Evolutionary conservation across 1,140 invertebrate species (phyloP), one percentile per base, ranked within the genome.

Genomic region (Saccostrea echinata): DNA sequence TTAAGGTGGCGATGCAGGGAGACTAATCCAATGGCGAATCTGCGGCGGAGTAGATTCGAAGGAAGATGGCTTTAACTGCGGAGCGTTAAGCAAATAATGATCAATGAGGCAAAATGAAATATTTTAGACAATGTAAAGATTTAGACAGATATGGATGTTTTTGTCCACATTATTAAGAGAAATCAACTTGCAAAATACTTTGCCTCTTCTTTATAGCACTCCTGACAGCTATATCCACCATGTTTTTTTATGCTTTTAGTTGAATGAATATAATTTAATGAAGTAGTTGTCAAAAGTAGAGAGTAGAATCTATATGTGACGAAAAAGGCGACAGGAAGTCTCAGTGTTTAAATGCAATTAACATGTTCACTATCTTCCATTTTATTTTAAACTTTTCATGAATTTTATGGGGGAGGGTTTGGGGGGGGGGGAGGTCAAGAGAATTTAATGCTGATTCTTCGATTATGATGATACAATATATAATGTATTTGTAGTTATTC

Each of bases 161-260:
- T 76, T 76, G 68, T 76, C 68, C 13, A 76, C 68, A 76, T 76
- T 30, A 76, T 30, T 33, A 16, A 30, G 68, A 24, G n/a, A 61
- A 61, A 76, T 76, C 68, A 33, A 76, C 68, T 30, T 76, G 27
- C 68, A 76, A 76, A 27, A 76, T 3, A 16, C 68, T 33, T 76
- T 27, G 27, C 27, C 9, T n/a, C n/a, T 30, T 33, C 24, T 76
- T 27, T 27, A 30, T 16, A 24, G 68, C 68, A n/a, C n/a, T n/a
- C n/a, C n/a, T 76, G 2, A 24, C 11, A 76, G 68, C 68, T 33
- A 76, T 76, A 76, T 30, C 27, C 30, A 27, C 24, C 68, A 43
- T 3, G 35, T 43, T 30, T 33, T 76, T 61, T 76, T 24, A 68
- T n/a, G 27, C 16, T 27, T 76, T 76, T 43, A 43, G 6, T 43